Conservation (phyloP, 2,797 vertebrate species). For the Sus cebifrons region DNA sequence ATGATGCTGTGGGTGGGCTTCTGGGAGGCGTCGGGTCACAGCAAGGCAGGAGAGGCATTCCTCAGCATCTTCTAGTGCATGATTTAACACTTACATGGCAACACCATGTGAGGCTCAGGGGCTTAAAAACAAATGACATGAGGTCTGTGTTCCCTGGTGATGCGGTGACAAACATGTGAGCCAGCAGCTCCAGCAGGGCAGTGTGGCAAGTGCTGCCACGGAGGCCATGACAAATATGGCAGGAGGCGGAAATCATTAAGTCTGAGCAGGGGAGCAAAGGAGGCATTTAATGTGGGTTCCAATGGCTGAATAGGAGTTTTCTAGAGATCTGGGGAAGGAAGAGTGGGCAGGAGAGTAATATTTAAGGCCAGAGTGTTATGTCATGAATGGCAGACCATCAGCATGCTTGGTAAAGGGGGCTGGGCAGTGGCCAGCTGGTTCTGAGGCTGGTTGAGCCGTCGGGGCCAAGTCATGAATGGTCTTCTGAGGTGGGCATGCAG, state of each 20-base stretch:
- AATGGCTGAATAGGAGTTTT: background rate
- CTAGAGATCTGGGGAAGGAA: background rate
- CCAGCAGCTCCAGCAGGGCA: rapidly evolving
- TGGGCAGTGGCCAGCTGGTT: too few species aligned
- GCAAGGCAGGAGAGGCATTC: background rate
- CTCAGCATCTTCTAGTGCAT: background rate
- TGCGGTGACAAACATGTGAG: background rate
- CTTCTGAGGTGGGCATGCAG: too few species aligned
- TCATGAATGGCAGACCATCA: background rate
- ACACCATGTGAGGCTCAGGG: rapidly evolving
- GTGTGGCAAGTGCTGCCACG: background rate
- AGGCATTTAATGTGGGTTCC: background rate
- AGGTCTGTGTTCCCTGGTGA: background rate
- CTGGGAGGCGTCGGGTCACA: too few species aligned
- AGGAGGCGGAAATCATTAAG: background rate
- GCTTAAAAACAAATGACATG: background rate
- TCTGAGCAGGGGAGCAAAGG: background rate
- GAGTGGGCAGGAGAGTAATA: background rate
- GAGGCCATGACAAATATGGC: background rate
- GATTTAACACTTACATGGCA: background rate
- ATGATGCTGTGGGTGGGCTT: rapidly evolving
- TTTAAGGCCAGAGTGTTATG: background rate
- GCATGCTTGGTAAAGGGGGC: background rate
- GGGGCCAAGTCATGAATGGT: background rate
- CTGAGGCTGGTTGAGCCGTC: background rate